phyloP scores from a whole-genome alignment of 2,797 vertebrate species.

The Coracias cyanogaster region DNA sequence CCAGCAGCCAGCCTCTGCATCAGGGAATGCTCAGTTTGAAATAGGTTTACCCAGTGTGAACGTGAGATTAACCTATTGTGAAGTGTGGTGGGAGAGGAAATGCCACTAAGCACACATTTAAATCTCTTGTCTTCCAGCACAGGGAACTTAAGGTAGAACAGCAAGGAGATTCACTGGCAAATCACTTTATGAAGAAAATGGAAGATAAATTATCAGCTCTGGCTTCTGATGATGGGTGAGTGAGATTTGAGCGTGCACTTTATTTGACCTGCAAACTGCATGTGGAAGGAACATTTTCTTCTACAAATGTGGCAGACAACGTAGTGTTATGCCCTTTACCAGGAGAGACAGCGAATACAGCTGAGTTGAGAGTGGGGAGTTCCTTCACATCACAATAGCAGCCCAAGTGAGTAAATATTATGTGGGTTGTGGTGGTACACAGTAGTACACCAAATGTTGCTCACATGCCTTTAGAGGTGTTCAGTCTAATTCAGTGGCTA shows the following conservation, averaged over 20 bases:
- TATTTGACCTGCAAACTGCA: not conserved
- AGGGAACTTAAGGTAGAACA: not conserved
- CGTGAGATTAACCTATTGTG: not conserved
- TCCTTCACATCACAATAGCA: not conserved
- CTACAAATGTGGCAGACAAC: not conserved
- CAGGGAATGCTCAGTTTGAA: not conserved
- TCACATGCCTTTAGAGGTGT: not conserved
- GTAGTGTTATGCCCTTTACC: not conserved
- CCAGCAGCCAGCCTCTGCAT: not conserved
- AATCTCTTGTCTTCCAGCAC: not conserved
- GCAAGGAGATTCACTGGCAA: not conserved
- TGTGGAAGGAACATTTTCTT: not conserved
- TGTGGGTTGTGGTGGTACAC: constrained; percentile 32
- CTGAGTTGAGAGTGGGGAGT: not conserved
- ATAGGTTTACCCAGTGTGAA: not conserved
- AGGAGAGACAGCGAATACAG: not conserved
- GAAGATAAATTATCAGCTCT: not conserved
- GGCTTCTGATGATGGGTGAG: not conserved
- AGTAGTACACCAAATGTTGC: constrained; percentile 19
- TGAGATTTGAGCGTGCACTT: not conserved
- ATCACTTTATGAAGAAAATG: not conserved
- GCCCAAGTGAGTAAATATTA: not conserved
- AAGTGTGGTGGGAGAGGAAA: not conserved
- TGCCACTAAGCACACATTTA: not conserved
- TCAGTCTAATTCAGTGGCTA: constrained; percentile 7